Conservation (phyloP, 2,797 vertebrate genomes). For the Threskiornis aethiopicus region DNA sequence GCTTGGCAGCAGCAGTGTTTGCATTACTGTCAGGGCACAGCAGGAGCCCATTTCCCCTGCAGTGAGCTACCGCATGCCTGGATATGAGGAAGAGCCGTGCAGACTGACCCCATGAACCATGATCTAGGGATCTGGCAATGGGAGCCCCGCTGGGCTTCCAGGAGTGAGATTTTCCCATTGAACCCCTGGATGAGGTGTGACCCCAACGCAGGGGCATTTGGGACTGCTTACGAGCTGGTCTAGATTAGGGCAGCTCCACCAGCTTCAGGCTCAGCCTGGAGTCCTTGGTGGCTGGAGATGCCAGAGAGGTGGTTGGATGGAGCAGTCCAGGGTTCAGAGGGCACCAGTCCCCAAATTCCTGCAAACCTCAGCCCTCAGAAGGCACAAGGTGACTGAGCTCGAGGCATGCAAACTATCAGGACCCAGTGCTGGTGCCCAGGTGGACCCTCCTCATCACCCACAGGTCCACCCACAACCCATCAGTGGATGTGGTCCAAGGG, state of each 20-base stretch:
- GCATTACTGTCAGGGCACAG: not conserved
- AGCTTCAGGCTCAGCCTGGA: not conserved
- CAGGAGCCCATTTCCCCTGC: not conserved
- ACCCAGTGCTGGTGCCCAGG: not conserved
- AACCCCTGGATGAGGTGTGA: not conserved
- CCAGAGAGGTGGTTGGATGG: not conserved
- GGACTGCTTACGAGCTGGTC: not conserved
- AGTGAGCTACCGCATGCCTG: not conserved
- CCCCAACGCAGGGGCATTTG: accelerated
- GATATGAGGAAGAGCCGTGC: not conserved
- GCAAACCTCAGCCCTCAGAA: not conserved
- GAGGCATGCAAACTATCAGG: not conserved
- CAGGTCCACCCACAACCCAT: not conserved
- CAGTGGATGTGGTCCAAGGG: not conserved
- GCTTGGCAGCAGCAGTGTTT: not conserved
- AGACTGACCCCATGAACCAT: not conserved
- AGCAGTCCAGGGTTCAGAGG: not conserved
- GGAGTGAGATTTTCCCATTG: not conserved
- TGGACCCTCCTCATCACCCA: not conserved
- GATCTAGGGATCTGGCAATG: not conserved
- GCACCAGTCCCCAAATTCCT: not conserved
- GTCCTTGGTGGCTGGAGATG: not conserved
- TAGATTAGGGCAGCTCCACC: not conserved
- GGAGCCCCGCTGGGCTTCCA: not conserved
- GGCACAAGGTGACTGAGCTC: not conserved